phyloP scores from a whole-genome alignment of 2,888 invertebrate species.

The Drosophila meridiana region DNA sequence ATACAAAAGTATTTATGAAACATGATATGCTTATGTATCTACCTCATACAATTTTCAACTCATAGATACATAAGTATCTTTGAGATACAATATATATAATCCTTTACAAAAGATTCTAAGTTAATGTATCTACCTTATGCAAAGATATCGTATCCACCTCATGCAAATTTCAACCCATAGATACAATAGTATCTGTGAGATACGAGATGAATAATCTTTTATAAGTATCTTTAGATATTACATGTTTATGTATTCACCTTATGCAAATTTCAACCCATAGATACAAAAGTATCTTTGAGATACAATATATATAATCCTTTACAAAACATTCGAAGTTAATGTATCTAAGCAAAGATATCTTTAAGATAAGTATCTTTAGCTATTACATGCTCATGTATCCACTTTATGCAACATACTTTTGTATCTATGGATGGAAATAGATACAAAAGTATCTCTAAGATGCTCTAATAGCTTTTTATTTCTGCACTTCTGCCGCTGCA shows the following conservation, averaged over 20 bases:
- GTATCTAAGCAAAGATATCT: background rate
- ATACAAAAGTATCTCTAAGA: conserved; percentile 2
- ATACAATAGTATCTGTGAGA: background rate
- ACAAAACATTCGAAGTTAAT: too few species aligned
- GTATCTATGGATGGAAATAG: too few species aligned
- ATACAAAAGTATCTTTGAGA: background rate
- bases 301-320: background rate
- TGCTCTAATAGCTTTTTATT: background rate
- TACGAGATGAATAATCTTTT: too few species aligned
- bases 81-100: background rate
- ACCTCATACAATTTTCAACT: too few species aligned
- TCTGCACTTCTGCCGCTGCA: background rate
- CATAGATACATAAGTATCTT: background rate
- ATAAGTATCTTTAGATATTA: too few species aligned
- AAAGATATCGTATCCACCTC: too few species aligned
- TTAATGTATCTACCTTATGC: background rate
- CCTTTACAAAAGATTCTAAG: background rate
- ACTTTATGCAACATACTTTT: too few species aligned
- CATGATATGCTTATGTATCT: too few species aligned
- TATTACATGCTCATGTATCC: too few species aligned
- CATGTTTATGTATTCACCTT: too few species aligned
- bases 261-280: background rate
- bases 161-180: background rate
- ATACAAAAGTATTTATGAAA: background rate
- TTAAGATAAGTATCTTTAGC: too few species aligned